Evolutionary conservation across 2,888 invertebrate genomes (phyloP).

Genomic region (Cerceris rybyensis): DNA sequence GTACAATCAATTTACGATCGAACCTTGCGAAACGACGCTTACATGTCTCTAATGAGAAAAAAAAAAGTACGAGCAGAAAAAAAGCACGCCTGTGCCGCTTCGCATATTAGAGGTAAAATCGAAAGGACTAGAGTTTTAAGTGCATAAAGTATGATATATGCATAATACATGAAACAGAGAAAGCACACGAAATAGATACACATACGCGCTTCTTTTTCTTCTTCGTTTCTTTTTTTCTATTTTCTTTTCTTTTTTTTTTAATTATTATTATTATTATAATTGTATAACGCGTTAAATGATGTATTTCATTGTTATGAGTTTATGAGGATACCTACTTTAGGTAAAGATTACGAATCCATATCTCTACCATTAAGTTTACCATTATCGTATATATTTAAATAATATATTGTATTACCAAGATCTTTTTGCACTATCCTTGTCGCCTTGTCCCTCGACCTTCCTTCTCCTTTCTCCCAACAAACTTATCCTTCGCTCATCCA

Average conservation of each 20-base stretch:
- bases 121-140: conserved; percentile 23
- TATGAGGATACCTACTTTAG: conserved; percentile 48
- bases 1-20: conserved; percentile 15
- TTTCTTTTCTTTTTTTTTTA: conserved; percentile 3
- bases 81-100: conserved; percentile 7
- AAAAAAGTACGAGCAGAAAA: conserved; percentile 27
- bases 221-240: no score
- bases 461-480: conserved; percentile 21
- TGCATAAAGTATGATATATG: conserved; percentile 29
- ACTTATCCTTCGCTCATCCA: conserved; percentile 37
- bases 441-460: conserved; percentile 53
- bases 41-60: conserved; percentile 24
- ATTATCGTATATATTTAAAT: conserved; percentile 71
- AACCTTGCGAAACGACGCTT: conserved; percentile 28
- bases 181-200: conserved; percentile 25
- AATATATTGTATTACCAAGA: conserved; percentile 76
- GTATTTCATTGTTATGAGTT: conserved; percentile 68
- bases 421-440: conserved; percentile 72
- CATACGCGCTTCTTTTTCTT: conserved; percentile 33
- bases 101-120: conserved; percentile 21
- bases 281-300: conserved; percentile 42
- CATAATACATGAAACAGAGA: conserved; percentile 2
- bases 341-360: conserved; percentile 62
- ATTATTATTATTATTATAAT: conserved; percentile 35
- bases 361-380: conserved; percentile 77